Conservation (phyloP, 2,113 vertebrate species). For the Morphnarchus princeps region DNA sequence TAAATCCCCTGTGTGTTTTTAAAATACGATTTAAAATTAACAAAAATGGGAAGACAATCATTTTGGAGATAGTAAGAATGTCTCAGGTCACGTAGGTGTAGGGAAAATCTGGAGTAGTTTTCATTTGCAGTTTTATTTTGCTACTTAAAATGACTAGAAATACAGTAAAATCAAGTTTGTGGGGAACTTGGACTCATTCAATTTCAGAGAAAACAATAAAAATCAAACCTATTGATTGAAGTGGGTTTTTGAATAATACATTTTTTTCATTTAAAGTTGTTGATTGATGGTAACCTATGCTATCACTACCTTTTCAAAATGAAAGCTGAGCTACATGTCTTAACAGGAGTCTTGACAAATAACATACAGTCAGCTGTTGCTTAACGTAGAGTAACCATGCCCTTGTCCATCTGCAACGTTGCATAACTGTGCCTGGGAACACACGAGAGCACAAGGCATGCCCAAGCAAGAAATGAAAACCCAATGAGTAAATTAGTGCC, state of each 20-base stretch:
- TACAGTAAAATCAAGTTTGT: not conserved
- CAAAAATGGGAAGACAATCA: not conserved
- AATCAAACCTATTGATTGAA: not conserved
- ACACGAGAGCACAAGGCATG: not conserved
- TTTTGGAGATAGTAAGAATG: not conserved
- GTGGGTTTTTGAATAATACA: not conserved
- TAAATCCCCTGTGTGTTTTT: not conserved
- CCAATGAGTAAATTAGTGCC: not conserved
- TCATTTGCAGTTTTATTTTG: not conserved
- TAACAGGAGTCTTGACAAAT: slow-evolving; percentile 51
- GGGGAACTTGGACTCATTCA: not conserved
- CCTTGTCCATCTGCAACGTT: slow-evolving; percentile 28
- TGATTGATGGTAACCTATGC: not conserved
- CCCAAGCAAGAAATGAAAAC: slow-evolving; percentile 7
- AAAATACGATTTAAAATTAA: not conserved
- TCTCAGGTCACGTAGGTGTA: not conserved
- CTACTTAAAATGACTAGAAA: not conserved
- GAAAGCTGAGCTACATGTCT: slow-evolving; percentile 24
- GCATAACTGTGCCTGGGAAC: slow-evolving; percentile 4
- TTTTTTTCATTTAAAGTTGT: not conserved
- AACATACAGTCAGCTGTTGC: slow-evolving; percentile 36
- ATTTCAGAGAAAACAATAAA: not conserved
- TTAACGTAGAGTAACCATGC: slow-evolving; percentile 11
- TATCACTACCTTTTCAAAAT: slow-evolving; percentile 6
- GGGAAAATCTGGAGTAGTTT: not conserved